phyloP scores from a whole-genome alignment of 1,140 invertebrate species.

The Atopsyche davidsoni region DNA sequence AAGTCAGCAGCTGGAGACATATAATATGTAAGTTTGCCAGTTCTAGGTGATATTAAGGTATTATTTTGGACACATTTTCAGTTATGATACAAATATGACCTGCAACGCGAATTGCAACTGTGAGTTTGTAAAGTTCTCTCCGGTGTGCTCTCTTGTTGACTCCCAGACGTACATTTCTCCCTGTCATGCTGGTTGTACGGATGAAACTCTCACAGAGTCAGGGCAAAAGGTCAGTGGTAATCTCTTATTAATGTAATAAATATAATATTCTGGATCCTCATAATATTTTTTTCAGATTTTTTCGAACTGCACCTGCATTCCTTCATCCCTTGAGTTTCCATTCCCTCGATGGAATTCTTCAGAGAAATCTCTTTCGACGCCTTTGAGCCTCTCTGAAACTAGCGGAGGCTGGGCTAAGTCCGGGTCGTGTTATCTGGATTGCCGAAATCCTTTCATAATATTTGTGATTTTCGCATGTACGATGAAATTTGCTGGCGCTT shows the following conservation, averaged over 20 bases:
- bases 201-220: slow-evolving; percentile 32
- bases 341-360: background rate
- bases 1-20: no score
- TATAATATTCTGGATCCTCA: background rate
- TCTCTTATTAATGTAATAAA: background rate
- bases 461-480: slow-evolving; percentile 61
- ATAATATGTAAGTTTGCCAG: no score
- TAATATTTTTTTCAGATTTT: slow-evolving; percentile 35
- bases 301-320: slow-evolving; percentile 53
- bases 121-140: slow-evolving; percentile 61
- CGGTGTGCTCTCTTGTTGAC: slow-evolving; percentile 53
- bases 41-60: no score
- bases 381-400: no score
- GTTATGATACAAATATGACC: slow-evolving; percentile 32
- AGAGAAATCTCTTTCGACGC: background rate
- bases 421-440: slow-evolving; percentile 59
- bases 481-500: slow-evolving; percentile 59
- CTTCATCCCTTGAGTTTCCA: background rate
- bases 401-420: slow-evolving; percentile 45
- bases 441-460: slow-evolving; percentile 56
- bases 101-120: slow-evolving; percentile 61
- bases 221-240: slow-evolving; percentile 31
- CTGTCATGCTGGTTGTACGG: slow-evolving; percentile 62
- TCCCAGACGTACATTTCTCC: slow-evolving; percentile 59
- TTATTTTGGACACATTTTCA: slow-evolving; percentile 6